Percentiles rank a stretch among this genome's conserved stretches.
phyloP scores from a whole-genome alignment of 2,113 vertebrate species.

The Indri indri region DNA sequence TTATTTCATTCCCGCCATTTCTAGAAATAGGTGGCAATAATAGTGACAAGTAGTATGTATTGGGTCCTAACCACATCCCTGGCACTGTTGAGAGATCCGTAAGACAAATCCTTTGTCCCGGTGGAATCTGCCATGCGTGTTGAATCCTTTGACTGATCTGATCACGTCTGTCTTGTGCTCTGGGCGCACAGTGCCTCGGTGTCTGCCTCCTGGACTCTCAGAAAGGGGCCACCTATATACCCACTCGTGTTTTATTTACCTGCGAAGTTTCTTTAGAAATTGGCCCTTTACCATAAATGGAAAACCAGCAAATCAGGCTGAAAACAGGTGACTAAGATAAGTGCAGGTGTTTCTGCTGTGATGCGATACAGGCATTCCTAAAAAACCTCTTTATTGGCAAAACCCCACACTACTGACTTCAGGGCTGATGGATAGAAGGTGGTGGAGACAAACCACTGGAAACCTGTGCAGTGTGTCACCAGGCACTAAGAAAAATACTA shows the following conservation, averaged over 20 bases:
- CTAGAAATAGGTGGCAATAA: neutral
- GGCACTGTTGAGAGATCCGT: rapidly evolving
- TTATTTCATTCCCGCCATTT: neutral
- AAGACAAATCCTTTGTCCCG: neutral
- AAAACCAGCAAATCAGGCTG: neutral
- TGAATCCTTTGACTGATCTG: no score
- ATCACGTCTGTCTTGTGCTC: neutral
- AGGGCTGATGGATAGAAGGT: neutral
- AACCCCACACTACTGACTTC: rapidly evolving
- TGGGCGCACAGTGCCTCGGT: rapidly evolving
- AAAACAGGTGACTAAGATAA: neutral
- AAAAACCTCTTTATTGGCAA: neutral
- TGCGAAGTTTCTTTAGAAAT: neutral
- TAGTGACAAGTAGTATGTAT: neutral
- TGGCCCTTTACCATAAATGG: neutral
- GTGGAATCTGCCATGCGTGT: neutral
- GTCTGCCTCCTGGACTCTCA: neutral
- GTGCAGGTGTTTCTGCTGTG: no score
- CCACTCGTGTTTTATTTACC: neutral
- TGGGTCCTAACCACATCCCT: neutral
- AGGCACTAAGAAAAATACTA: neutral
- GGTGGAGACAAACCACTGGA: neutral
- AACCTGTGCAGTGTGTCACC: rapidly evolving
- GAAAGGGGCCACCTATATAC: neutral
- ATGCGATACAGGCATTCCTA: neutral